These are phyloP conservation scores for Desoria tigrina DNA, from an alignment of 2,888 invertebrate genomes.

Conservation along the genomic window DNA sequence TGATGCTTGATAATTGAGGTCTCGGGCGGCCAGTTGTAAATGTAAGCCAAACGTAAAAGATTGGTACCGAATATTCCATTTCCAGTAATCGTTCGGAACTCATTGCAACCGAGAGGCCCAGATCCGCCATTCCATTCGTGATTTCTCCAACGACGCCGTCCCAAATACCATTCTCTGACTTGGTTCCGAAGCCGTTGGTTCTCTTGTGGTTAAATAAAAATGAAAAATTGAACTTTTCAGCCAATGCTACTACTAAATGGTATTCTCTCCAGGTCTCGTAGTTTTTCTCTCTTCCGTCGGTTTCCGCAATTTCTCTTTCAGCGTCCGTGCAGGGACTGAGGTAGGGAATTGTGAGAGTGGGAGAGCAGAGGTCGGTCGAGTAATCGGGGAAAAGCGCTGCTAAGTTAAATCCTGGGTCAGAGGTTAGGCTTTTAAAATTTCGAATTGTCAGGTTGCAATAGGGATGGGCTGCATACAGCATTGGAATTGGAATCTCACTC, in stretches of 20 bases:
- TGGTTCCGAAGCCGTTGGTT: neutral
- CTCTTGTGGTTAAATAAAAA: neutral
- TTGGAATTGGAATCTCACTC: no score
- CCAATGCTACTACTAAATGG: neutral
- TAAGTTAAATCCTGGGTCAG: no score
- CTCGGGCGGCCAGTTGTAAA: neutral
- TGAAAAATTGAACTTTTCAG: slow-evolving; percentile 9
- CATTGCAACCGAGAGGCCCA: neutral
- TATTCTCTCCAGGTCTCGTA: neutral
- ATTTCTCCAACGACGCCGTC: slow-evolving; percentile 1
- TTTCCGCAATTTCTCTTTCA: neutral
- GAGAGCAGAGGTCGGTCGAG: no score
- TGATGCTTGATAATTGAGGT: neutral
- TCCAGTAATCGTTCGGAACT: neutral
- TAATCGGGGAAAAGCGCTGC: slow-evolving; percentile 10
- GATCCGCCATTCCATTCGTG: neutral
- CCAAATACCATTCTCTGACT: neutral
- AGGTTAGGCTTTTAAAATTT: no score
- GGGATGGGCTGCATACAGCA: no score
- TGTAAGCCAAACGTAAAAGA: slow-evolving; percentile 9
- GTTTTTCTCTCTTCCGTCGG: neutral
- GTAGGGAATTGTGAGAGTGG: no score
- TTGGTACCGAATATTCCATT: neutral
- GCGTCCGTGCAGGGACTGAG: no score
- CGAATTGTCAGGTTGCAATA: no score